These are phyloP conservation scores for Falco punctatus DNA, from an alignment of 2,113 vertebrate genomes.

Conservation along the genomic window DNA sequence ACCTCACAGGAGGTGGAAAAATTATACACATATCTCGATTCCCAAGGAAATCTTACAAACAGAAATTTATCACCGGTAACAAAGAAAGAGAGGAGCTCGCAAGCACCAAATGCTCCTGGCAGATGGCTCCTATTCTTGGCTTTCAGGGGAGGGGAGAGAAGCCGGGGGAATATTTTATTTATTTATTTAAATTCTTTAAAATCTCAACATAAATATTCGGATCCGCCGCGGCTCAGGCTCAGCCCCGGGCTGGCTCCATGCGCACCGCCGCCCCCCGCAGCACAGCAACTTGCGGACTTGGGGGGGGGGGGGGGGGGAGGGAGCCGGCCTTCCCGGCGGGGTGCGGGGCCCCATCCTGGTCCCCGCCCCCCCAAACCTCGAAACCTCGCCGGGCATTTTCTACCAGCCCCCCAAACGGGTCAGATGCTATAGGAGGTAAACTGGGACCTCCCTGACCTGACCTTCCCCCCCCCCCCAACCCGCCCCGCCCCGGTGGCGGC, in stretches of 20 bases:
- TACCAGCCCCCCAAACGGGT: not conserved
- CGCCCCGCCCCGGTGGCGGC: not conserved
- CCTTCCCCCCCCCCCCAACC: not conserved
- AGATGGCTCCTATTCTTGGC: conserved; percentile 77
- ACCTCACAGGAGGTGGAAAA: not conserved
- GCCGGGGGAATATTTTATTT: conserved; percentile 76
- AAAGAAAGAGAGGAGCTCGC: conserved; percentile 76
- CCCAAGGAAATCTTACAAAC: conserved; percentile 75
- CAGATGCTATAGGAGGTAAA: not conserved
- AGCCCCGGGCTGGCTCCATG: conserved; percentile 40
- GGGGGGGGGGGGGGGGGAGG: not conserved
- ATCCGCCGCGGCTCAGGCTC: conserved; percentile 60
- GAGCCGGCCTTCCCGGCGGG: not conserved
- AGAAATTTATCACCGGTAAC: conserved; percentile 75
- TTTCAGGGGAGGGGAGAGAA: conserved; percentile 77
- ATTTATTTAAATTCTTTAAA: conserved; percentile 85
- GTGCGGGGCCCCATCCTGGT: not conserved
- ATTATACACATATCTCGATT: conserved; percentile 26
- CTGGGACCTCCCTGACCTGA: not conserved
- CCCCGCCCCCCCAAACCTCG: not conserved
- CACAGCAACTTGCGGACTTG: conserved; percentile 15
- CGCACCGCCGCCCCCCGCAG: conserved; percentile 19
- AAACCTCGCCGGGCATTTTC: not conserved
- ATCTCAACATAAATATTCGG: conserved; percentile 85
- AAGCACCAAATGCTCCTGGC: conserved; percentile 74